These are phyloP conservation scores for Ctenopoma kingsleyae DNA, from an alignment of 2,797 vertebrate genomes.

Conservation along the genomic window DNA sequence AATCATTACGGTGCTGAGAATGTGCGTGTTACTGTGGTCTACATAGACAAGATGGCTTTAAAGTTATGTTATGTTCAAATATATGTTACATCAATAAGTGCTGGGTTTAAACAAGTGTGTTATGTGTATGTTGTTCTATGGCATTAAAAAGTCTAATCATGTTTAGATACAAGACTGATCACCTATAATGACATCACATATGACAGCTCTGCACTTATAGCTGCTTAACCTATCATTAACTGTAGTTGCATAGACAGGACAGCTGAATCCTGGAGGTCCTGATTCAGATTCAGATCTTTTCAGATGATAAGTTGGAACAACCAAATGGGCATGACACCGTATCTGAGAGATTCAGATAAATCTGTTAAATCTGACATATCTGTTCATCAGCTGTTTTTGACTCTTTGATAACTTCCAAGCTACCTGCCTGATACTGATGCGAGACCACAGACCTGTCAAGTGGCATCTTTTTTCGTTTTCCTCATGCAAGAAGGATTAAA, in stretches of 20 bases:
- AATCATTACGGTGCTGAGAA: background rate
- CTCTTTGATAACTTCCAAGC: background rate
- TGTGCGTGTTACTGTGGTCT: background rate
- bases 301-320: background rate
- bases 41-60: background rate
- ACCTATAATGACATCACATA: no score
- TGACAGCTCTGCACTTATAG: no score
- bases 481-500: background rate
- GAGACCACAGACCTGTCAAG: slow-evolving; percentile 8
- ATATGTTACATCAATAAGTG: background rate
- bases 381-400: background rate
- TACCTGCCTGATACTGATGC: background rate
- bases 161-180: no score
- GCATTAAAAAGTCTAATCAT: background rate
- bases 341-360: background rate
- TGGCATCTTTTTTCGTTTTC: no score
- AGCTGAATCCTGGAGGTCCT: no score
- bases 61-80: background rate
- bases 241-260: no score
- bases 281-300: background rate
- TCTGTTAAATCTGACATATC: background rate
- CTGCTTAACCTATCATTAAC: no score
- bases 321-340: background rate
- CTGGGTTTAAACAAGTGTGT: background rate
- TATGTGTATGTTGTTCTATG: background rate